A percentile compares a stretch with the other conserved stretches of the same genome.
Evolutionary conservation across 2,888 invertebrate genomes (phyloP).

Genomic region (Synergus gifuensis): DNA sequence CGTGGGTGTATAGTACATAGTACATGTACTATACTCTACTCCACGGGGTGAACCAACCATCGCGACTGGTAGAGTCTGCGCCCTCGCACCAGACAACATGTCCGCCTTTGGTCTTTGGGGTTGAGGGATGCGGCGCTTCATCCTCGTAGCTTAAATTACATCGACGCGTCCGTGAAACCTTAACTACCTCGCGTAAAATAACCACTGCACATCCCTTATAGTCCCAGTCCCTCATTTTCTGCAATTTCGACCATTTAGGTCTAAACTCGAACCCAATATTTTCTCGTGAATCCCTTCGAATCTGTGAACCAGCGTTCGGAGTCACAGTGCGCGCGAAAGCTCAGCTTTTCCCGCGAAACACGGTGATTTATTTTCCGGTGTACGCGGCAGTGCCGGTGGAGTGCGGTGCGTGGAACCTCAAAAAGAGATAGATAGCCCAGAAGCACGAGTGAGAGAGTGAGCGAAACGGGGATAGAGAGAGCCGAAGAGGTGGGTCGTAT

Average conservation of each 20-base stretch:
- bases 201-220: neutral
- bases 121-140: conserved; percentile 37
- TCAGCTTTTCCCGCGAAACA: conserved; percentile 20
- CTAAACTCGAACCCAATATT: neutral
- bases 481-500: conserved; percentile 64
- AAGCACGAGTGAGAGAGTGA: conserved; percentile 35
- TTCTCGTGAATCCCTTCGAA: neutral
- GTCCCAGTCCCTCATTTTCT: neutral
- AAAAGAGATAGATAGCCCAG: conserved; percentile 6
- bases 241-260: neutral
- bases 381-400: conserved; percentile 5
- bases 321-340: neutral
- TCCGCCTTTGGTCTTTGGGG: conserved; percentile 46
- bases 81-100: conserved; percentile 47
- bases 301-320: neutral
- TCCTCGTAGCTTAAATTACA: conserved; percentile 38
- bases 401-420: conserved; percentile 21
- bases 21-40: neutral
- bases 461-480: conserved; percentile 52
- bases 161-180: conserved; percentile 32
- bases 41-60: conserved; percentile 53
- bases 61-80: conserved; percentile 52
- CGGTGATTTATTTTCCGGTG: neutral
- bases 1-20: conserved; percentile 26
- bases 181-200: conserved; percentile 11